A percentile compares a stretch with the other conserved stretches of the same genome.
These are phyloP conservation scores for Arenaria interpres DNA, from an alignment of 2,113 vertebrate species.

Conservation along the genomic window DNA sequence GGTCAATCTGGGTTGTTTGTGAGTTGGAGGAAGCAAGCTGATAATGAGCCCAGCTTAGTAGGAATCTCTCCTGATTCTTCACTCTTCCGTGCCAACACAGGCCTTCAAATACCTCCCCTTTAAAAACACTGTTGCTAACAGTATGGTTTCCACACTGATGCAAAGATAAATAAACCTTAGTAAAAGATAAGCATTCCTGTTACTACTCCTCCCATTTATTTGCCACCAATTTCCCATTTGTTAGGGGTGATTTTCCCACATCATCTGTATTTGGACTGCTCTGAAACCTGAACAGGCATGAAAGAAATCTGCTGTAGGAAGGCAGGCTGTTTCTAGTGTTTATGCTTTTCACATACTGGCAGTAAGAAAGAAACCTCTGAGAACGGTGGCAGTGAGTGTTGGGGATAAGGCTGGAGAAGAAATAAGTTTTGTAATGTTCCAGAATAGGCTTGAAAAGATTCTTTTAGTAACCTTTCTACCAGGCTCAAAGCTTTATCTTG, in stretches of 20 bases:
- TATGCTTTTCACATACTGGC: not conserved
- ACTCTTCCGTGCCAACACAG: not conserved
- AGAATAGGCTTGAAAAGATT: conserved; percentile 4
- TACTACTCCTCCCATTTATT: not conserved
- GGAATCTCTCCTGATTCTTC: not conserved
- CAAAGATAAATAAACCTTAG: not conserved
- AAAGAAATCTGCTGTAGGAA: not conserved
- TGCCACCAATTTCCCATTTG: not conserved
- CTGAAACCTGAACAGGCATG: not conserved
- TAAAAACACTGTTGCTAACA: not conserved
- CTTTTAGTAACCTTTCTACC: not conserved
- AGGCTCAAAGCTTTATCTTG: conserved; percentile 1
- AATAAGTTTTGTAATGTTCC: not conserved
- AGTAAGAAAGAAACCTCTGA: conserved; percentile 5
- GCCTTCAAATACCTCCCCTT: not conserved
- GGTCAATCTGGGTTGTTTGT: not conserved
- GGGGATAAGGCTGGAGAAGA: not conserved
- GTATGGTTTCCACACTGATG: not conserved
- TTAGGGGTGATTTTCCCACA: not conserved
- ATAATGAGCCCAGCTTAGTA: not conserved
- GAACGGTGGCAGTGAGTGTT: fast-evolving
- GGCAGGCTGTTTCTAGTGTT: not conserved
- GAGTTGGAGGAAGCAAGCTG: not conserved
- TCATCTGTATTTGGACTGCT: not conserved
- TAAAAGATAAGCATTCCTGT: not conserved